These are phyloP conservation scores for Pangasianodon hypophthalmus DNA, from an alignment of 2,113 vertebrate species.

Conservation along the genomic window DNA sequence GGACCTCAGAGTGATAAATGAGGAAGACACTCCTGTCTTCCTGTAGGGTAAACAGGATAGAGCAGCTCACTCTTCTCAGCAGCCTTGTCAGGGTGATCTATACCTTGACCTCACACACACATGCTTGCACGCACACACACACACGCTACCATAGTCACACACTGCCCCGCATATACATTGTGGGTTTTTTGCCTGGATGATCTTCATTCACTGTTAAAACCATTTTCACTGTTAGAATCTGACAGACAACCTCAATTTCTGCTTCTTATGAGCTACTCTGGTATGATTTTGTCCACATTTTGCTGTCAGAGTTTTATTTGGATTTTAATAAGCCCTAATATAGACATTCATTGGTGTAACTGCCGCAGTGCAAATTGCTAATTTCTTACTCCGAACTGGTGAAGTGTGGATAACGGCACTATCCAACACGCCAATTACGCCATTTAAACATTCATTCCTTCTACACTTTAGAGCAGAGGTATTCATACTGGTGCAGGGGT, in stretches of 20 bases:
- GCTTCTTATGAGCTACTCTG: background rate
- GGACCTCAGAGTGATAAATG: conserved; percentile 49
- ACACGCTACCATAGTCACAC: background rate
- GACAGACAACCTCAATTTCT: background rate
- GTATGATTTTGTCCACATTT: background rate
- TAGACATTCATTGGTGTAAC: background rate
- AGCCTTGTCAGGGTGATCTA: conserved; percentile 21
- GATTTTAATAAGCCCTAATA: background rate
- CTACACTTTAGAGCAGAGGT: background rate
- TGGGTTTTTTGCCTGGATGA: background rate
- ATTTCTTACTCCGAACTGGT: background rate
- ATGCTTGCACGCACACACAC: background rate
- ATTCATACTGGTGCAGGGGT: background rate
- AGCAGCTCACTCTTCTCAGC: conserved; percentile 46
- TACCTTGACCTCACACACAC: conserved; percentile 25
- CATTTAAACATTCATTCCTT: background rate
- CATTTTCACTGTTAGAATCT: background rate
- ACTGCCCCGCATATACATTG: background rate
- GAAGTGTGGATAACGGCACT: too few relatives aligned
- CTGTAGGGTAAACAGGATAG: conserved; percentile 57
- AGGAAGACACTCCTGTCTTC: conserved; percentile 49
- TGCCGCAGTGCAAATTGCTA: background rate
- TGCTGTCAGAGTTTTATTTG: background rate
- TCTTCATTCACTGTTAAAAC: background rate
- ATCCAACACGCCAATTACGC: background rate